phyloP scores from a whole-genome alignment of 2,888 invertebrate genomes.

The Operophtera brumata region DNA sequence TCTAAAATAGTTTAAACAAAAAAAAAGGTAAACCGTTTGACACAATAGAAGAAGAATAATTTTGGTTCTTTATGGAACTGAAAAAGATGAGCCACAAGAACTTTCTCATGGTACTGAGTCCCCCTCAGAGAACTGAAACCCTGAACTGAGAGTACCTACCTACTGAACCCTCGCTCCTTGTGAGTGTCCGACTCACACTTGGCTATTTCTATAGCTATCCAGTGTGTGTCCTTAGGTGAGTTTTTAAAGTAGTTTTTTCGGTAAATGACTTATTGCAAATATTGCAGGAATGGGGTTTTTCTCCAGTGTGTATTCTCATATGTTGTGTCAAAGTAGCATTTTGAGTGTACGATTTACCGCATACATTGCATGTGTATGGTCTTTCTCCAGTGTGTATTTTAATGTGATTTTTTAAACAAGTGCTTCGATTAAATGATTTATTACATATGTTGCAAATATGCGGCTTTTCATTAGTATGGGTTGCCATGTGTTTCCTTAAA shows the following conservation, averaged over 20 bases:
- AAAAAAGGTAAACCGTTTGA: too few species aligned
- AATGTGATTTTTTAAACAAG: constrained; percentile 12
- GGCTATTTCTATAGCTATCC: neutral
- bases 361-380: constrained; percentile 9
- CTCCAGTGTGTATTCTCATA: constrained; percentile 8
- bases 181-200: too few species aligned
- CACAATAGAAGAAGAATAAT: too few species aligned
- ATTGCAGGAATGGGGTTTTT: constrained; percentile 8
- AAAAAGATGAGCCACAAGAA: too few species aligned
- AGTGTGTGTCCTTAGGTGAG: constrained; percentile 8
- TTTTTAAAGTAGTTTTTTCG: constrained; percentile 11
- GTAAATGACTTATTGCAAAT: constrained; percentile 13
- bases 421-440: constrained; percentile 16
- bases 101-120: too few species aligned
- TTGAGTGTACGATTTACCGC: constrained; percentile 11
- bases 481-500: constrained; percentile 15
- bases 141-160: too few species aligned
- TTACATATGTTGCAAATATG: constrained; percentile 13
- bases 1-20: too few species aligned
- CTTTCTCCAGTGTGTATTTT: neutral
- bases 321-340: constrained; percentile 15
- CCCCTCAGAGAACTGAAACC: too few species aligned
- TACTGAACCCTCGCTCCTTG: too few species aligned
- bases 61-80: too few species aligned
- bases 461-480: constrained; percentile 15